Conservation (phyloP, 1,140 invertebrate genomes). For the Cotesia glomerata region DNA sequence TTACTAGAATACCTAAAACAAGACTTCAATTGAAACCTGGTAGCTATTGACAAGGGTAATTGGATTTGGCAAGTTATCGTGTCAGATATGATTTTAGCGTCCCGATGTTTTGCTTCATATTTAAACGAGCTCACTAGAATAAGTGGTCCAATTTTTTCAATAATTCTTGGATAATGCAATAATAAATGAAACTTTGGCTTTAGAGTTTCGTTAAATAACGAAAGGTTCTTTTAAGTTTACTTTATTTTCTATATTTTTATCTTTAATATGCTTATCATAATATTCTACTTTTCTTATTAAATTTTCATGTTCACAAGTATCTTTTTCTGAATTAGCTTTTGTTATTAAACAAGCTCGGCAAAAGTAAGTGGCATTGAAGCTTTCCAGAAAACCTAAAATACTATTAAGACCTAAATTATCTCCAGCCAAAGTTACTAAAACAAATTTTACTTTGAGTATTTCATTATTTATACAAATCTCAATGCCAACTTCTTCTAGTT, state of each 20-base stretch:
- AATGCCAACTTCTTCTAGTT: background rate
- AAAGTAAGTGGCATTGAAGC: background rate
- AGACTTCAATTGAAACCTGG: background rate
- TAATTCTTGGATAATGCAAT: background rate
- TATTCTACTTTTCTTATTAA: background rate
- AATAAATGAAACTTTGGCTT: slow-evolving; percentile 2
- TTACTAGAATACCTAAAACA: background rate
- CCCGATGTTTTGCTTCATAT: slow-evolving; percentile 13
- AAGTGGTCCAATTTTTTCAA: background rate
- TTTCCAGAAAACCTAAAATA: slow-evolving; percentile 1
- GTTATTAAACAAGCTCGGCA: background rate
- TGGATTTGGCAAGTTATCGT: background rate
- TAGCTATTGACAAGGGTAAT: background rate
- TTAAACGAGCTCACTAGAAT: background rate
- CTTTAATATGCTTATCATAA: background rate
- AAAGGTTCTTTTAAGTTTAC: background rate
- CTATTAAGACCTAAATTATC: slow-evolving; percentile 1
- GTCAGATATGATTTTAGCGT: background rate
- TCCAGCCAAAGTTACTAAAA: background rate
- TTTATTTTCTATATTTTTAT: background rate
- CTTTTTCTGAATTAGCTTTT: background rate
- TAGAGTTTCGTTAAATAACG: background rate
- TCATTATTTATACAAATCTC: background rate
- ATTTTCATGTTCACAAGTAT: background rate
- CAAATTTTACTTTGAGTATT: background rate